Conservation (phyloP, 2,888 invertebrate genomes). For the Mylabris sibirica region DNA sequence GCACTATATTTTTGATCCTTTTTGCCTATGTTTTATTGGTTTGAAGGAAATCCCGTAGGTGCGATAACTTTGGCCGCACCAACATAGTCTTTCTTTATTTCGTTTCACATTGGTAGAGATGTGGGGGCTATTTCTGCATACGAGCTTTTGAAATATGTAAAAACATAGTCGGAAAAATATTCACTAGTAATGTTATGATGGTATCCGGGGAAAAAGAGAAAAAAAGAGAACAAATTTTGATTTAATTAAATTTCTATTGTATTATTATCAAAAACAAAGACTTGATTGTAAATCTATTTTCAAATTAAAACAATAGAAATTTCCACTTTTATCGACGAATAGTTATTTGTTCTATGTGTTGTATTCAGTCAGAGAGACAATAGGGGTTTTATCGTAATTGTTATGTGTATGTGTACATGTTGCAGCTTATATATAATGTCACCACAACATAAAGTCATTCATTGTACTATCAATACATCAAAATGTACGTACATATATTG, state of each 20-base stretch:
- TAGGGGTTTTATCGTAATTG: constrained; percentile 40
- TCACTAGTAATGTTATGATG: constrained; percentile 28
- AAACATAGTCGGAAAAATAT: constrained; percentile 48
- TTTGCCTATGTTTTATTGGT: constrained; percentile 56
- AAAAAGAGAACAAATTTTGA: neutral
- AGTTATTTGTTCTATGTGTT: neutral
- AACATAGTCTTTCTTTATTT: constrained; percentile 38
- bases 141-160: constrained; percentile 47
- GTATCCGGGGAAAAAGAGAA: neutral
- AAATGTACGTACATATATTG: neutral
- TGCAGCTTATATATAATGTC: neutral
- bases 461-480: constrained; percentile 10
- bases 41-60: constrained; percentile 53
- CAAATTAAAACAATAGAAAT: constrained; percentile 25
- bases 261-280: neutral
- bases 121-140: neutral
- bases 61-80: constrained; percentile 50
- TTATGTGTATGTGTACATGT: constrained; percentile 19
- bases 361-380: constrained; percentile 27
- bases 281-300: constrained; percentile 11
- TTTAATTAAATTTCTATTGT: constrained; percentile 2
- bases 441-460: constrained; percentile 9
- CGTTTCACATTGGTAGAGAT: constrained; percentile 32
- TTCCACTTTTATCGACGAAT: constrained; percentile 2
- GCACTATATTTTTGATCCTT: constrained; percentile 56